phyloP scores from a whole-genome alignment of 1,140 invertebrate genomes.

The Drosophila elegans region DNA sequence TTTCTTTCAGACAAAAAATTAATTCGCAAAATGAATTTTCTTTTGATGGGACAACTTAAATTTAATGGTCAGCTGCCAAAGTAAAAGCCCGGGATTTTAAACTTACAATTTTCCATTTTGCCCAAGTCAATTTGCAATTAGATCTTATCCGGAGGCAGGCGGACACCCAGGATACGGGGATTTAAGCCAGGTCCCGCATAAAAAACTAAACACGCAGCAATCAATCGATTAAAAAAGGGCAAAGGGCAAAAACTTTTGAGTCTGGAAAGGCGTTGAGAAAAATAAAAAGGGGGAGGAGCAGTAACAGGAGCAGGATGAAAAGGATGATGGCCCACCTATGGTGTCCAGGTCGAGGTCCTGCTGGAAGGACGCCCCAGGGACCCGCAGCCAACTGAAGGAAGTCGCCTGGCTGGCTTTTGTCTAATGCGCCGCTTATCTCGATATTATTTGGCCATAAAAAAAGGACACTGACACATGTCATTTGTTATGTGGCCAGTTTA shows the following conservation, averaged over 20 bases:
- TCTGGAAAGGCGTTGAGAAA: not conserved
- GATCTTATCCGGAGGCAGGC: slow-evolving; percentile 56
- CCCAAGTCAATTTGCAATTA: slow-evolving; percentile 65
- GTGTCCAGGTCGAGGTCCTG: slow-evolving; percentile 15
- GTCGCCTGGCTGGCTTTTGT: slow-evolving; percentile 46
- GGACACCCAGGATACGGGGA: slow-evolving; percentile 11
- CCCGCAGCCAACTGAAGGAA: slow-evolving; percentile 29
- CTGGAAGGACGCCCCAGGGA: slow-evolving; percentile 34
- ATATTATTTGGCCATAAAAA: slow-evolving; percentile 78
- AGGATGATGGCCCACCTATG: slow-evolving; percentile 27
- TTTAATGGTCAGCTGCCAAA: not conserved
- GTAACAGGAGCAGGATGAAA: not conserved
- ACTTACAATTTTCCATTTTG: slow-evolving; percentile 18
- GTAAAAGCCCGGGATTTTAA: not conserved
- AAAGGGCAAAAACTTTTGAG: slow-evolving; percentile 13
- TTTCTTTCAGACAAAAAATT: not conserved
- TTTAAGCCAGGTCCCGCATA: slow-evolving; percentile 61
- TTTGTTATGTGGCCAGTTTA: slow-evolving; percentile 66
- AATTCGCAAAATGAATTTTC: no score
- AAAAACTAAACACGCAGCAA: slow-evolving; percentile 71
- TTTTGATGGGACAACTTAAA: no score
- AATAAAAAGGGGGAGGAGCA: not conserved
- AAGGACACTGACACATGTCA: slow-evolving; percentile 59
- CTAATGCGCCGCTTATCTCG: slow-evolving; percentile 73
- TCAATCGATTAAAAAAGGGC: slow-evolving; percentile 73